phyloP scores from a whole-genome alignment of 2,113 vertebrate genomes.

The Ptilonorhynchus violaceus region DNA sequence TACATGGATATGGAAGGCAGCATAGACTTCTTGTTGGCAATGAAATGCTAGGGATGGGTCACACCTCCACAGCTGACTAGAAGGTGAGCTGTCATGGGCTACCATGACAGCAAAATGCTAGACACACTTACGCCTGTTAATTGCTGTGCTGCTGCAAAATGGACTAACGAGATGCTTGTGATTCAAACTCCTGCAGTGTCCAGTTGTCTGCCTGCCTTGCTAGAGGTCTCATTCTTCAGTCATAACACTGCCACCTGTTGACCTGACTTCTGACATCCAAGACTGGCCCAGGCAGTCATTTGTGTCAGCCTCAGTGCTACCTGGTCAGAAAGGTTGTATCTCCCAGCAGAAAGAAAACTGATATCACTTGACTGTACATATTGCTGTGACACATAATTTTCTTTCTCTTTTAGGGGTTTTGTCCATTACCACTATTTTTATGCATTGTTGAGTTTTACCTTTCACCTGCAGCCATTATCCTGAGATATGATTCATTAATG shows the following conservation, averaged over 20 bases:
- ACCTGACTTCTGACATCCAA: background rate
- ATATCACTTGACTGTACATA: background rate
- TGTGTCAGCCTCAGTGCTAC: background rate
- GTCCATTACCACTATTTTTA: background rate
- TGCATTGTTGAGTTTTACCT: background rate
- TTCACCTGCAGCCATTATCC: background rate
- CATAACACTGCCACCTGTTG: accelerated
- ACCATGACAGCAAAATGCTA: background rate
- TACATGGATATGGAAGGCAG: background rate
- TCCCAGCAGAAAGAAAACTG: background rate
- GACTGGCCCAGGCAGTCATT: background rate
- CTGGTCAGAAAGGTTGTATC: background rate
- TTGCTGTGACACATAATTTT: background rate
- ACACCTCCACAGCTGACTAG: background rate
- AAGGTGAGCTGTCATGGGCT: background rate
- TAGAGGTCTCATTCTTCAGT: background rate
- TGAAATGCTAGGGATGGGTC: background rate
- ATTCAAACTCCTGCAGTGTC: background rate
- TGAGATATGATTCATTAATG: background rate
- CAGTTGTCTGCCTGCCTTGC: background rate
- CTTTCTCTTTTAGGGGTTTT: background rate
- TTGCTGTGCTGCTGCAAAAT: background rate
- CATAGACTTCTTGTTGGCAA: background rate
- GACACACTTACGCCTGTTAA: background rate
- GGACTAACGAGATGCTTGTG: background rate